Evolutionary conservation across 2,888 invertebrate genomes (phyloP).

Genomic region (Epinotia demarniana): DNA sequence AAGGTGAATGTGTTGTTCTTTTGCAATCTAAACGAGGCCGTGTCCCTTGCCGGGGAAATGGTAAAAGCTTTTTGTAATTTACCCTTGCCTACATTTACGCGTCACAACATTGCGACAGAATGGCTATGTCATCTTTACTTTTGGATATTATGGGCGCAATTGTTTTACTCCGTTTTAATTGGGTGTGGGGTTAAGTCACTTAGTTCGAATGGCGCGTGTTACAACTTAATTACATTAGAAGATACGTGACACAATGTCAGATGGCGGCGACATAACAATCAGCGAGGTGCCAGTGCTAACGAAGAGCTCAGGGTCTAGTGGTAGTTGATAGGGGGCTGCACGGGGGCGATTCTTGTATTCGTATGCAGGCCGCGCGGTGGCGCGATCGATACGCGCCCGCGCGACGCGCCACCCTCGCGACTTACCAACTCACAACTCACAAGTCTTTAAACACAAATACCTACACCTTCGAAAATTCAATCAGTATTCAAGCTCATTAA

Average conservation of each 20-base stretch:
- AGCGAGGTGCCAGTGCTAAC: slow-evolving; percentile 70
- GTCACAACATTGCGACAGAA: slow-evolving; percentile 59
- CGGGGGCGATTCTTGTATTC: slow-evolving; percentile 79
- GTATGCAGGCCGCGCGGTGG: slow-evolving; percentile 81
- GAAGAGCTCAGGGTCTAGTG: slow-evolving; percentile 71
- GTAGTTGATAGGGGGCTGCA: slow-evolving; percentile 77
- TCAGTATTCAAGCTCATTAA: slow-evolving; percentile 9
- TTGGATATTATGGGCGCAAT: slow-evolving; percentile 47
- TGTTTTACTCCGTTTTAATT: slow-evolving; percentile 10
- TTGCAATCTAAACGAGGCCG: slow-evolving; percentile 68
- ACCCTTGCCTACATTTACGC: slow-evolving; percentile 54
- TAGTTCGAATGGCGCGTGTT: slow-evolving; percentile 27
- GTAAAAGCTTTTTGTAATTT: slow-evolving; percentile 71
- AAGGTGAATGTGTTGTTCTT: slow-evolving; percentile 63
- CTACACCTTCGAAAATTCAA: slow-evolving; percentile 25
- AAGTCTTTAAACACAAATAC: slow-evolving; percentile 34
- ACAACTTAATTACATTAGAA: slow-evolving; percentile 39
- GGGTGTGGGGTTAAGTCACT: slow-evolving; percentile 24
- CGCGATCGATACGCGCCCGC: slow-evolving; percentile 84
- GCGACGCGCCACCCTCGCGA: slow-evolving; percentile 73
- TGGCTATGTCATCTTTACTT: slow-evolving; percentile 52
- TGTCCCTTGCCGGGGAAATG: slow-evolving; percentile 62
- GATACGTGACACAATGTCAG: slow-evolving; percentile 31
- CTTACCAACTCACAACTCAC: slow-evolving; percentile 57
- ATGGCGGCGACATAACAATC: slow-evolving; percentile 64